phyloP scores from a whole-genome alignment of 2,888 invertebrate genomes.

The Nudaria mundana region DNA sequence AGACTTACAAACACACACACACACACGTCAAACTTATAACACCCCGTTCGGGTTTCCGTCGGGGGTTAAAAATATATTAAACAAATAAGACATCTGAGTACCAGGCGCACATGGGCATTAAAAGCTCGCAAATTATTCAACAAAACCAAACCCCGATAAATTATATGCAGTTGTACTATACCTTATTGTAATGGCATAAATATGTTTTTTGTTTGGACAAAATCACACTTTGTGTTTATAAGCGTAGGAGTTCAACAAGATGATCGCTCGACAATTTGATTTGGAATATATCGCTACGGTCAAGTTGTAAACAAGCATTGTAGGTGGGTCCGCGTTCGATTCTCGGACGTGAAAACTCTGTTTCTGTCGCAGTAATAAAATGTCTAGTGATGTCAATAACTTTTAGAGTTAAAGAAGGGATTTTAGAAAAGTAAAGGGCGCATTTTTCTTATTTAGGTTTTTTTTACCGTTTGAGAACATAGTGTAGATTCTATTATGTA shows the following conservation, averaged over 20 bases:
- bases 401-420: slow-evolving; percentile 36
- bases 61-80: too few relatives aligned
- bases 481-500: too few relatives aligned
- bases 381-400: slow-evolving; percentile 35
- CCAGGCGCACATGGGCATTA: slow-evolving; percentile 58
- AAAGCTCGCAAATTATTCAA: slow-evolving; percentile 65
- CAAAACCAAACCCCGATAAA: slow-evolving; percentile 23
- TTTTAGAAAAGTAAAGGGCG: slow-evolving; percentile 18
- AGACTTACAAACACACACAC: too few relatives aligned
- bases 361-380: slow-evolving; percentile 55
- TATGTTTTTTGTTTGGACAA: slow-evolving; percentile 27
- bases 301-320: slow-evolving; percentile 65
- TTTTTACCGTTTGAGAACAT: slow-evolving; percentile 19
- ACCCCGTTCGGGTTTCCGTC: too few relatives aligned
- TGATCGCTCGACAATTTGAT: slow-evolving; percentile 75
- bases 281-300: slow-evolving; percentile 65
- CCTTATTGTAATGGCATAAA: slow-evolving; percentile 25
- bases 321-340: slow-evolving; percentile 64
- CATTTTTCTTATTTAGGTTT: too few relatives aligned
- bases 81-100: slow-evolving; percentile 45
- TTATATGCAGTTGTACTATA: slow-evolving; percentile 8
- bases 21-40: too few relatives aligned
- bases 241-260: slow-evolving; percentile 68
- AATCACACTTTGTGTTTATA: slow-evolving; percentile 21
- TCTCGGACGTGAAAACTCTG: slow-evolving; percentile 52